These are phyloP conservation scores for Ctenoplectra terminalis DNA, from an alignment of 1,140 invertebrate genomes.

Conservation along the genomic window DNA sequence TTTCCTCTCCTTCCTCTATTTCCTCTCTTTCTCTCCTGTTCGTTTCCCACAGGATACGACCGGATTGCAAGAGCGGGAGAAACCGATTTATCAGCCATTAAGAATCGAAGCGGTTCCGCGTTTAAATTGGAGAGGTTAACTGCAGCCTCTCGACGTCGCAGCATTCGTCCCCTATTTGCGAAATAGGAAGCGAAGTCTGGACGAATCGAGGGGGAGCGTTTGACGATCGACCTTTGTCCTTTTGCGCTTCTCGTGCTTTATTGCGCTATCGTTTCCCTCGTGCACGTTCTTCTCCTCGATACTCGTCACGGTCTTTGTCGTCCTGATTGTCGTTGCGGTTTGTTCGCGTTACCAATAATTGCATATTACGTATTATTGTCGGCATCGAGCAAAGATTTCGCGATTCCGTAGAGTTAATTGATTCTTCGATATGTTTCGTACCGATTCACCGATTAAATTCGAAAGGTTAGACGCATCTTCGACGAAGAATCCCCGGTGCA, in stretches of 20 bases:
- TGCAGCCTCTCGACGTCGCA: constrained; percentile 28
- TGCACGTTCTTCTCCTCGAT: not conserved
- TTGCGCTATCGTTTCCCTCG: not conserved
- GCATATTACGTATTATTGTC: not conserved
- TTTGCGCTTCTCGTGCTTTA: constrained; percentile 3
- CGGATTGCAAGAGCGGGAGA: constrained; percentile 9
- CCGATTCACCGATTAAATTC: not conserved
- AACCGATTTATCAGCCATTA: constrained; percentile 55
- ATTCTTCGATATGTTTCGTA: not conserved
- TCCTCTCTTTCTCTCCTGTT: not conserved
- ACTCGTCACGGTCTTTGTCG: too few relatives aligned
- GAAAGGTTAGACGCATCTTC: not conserved
- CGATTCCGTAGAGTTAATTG: constrained; percentile 1
- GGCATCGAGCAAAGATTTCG: not conserved
- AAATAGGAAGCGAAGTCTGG: constrained; percentile 27
- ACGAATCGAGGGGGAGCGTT: not conserved
- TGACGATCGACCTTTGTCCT: constrained; percentile 19
- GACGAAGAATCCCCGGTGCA: not conserved
- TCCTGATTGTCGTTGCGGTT: not conserved
- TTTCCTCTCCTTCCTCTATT: not conserved
- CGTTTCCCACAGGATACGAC: constrained; percentile 3
- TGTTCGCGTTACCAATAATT: not conserved
- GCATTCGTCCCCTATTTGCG: constrained; percentile 27
- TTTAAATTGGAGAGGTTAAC: constrained; percentile 49
- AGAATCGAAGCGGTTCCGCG: constrained; percentile 39